Evolutionary conservation across 1,140 invertebrate genomes (phyloP), one percentile per base, ranked within the genome.

Genomic region (Drosophila pseudoananassae): DNA sequence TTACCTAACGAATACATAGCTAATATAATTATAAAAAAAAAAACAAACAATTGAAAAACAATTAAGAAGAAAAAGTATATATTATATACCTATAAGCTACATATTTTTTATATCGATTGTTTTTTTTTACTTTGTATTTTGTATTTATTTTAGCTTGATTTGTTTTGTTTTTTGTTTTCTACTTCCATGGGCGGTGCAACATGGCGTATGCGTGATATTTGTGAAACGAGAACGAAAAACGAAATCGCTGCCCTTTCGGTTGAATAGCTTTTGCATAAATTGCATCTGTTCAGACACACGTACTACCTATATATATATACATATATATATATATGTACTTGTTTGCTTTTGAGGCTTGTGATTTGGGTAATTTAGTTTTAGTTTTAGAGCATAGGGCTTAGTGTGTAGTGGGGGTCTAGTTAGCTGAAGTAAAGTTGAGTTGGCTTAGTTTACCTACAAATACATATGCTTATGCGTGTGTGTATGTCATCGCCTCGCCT

Each of bases 131-230:
- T 15, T 43, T 12, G 33, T 23, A 15, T 31, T 52, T 52, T 52
- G 29, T 33, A 8, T 10, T 7, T 53, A 15, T 51, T 20, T 43
- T 36, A 36, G 15, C 17, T 59, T 36, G 20, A 1, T 27, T 40
- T 49, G 12, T 57, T 45, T 68, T n/a, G 15, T 33, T 9, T 43
- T 49, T 38, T 17, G 38, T 49, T 36, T 49, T 31, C 31, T 10
- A 25, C 9, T 27, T 45, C 68, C 43, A 45, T 57, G 69, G 50
- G 72, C 66, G 46, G 70, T 74, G 77, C 64, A 49, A 58, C 56
- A 36, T 60, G 64, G 71, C 77, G 78, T 80, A 80, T 80, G 77
- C 71, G 71, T 80, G 64, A 61, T 80, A 75, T 76, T 71, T 72
- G 51, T 45, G 57, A 25, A 53, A 38, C 49, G 54, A 64, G 60